These are phyloP conservation scores for Benthosema pterotum DNA, from an alignment of 2,797 vertebrate species.

Conservation along the genomic window DNA sequence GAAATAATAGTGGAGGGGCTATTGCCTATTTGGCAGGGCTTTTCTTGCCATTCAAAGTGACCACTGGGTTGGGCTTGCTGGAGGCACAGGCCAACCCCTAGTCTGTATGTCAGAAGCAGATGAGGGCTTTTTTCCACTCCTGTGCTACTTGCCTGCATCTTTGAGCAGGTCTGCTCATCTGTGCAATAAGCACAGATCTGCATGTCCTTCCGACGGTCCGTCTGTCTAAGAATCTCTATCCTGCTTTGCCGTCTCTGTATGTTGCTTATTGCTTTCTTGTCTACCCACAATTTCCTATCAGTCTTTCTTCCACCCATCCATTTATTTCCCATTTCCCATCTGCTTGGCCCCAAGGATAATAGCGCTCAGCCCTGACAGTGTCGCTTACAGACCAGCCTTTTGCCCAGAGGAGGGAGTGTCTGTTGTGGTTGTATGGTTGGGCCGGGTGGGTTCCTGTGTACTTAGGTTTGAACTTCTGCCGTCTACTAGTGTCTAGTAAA, in stretches of 20 bases:
- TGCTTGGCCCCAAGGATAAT: conserved; percentile 34
- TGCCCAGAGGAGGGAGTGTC: conserved; percentile 24
- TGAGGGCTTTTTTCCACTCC: too few relatives aligned
- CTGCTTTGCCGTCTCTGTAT: conserved; percentile 6
- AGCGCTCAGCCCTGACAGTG: conserved; percentile 27
- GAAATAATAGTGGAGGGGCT: too few relatives aligned
- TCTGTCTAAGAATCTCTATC: conserved; percentile 8
- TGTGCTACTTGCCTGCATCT: background rate
- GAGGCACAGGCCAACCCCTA: too few relatives aligned
- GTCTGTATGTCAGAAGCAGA: too few relatives aligned
- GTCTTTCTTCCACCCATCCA: conserved; percentile 21
- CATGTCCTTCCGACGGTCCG: background rate
- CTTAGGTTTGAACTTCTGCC: conserved; percentile 52
- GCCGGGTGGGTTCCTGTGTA: conserved; percentile 3
- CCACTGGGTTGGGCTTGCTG: too few relatives aligned
- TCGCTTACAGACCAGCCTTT: background rate
- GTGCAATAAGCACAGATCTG: background rate
- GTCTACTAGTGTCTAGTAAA: conserved; percentile 28
- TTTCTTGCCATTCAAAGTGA: too few relatives aligned
- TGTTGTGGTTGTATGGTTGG: too few relatives aligned
- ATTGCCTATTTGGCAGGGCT: too few relatives aligned
- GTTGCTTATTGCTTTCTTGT: background rate
- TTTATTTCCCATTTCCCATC: conserved; percentile 11
- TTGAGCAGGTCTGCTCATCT: background rate
- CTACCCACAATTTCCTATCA: conserved; percentile 11